Percentiles rank a stretch among this genome's conserved stretches.
phyloP scores from a whole-genome alignment of 2,113 vertebrate species.

The Rissa tridactyla region DNA sequence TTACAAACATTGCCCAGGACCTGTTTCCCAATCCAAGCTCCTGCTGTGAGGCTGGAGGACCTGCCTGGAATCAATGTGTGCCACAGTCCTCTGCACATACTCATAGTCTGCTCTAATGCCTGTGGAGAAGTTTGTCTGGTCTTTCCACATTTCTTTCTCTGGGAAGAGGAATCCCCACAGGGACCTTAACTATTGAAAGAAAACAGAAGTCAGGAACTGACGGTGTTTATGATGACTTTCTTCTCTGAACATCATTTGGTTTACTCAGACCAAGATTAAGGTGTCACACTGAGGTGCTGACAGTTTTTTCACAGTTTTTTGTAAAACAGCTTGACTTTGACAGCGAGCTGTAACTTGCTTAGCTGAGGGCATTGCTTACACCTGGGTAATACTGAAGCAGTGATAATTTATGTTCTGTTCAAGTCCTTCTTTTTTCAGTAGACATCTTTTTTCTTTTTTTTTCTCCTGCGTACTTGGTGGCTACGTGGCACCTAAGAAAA shows the following conservation, averaged over 20 bases:
- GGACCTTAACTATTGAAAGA: neutral
- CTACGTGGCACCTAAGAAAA: neutral
- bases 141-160: neutral
- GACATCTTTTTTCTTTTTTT: neutral
- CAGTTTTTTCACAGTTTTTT: neutral
- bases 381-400: neutral
- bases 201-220: neutral
- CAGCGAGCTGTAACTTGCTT: neutral
- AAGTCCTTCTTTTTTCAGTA: neutral
- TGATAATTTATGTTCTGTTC: neutral
- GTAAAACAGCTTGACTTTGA: neutral
- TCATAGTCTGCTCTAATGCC: neutral
- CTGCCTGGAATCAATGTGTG: neutral
- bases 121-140: neutral
- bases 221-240: neutral
- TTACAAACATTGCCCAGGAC: neutral
- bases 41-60: neutral
- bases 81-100: neutral
- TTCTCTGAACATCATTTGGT: neutral
- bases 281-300: neutral
- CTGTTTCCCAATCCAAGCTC: neutral
- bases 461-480: neutral
- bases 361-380: neutral
- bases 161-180: neutral
- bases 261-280: neutral